phyloP scores from a whole-genome alignment of 2,113 vertebrate genomes.

The Anoura caudifer region DNA sequence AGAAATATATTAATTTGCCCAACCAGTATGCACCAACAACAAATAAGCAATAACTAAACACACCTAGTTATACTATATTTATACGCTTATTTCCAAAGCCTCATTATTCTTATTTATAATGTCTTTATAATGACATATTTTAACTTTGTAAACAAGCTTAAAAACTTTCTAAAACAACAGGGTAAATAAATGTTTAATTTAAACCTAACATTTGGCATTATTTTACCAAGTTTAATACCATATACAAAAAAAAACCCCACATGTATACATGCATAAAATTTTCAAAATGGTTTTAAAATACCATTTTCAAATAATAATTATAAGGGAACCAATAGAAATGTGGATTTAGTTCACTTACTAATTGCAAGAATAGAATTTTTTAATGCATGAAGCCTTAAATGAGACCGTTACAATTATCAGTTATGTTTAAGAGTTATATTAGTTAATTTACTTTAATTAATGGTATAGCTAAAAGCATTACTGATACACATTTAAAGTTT shows the following conservation, averaged over 20 bases:
- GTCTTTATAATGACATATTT: not conserved
- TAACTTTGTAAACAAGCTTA: slow-evolving; percentile 25
- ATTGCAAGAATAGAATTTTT: not conserved
- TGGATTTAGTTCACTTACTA: slow-evolving; percentile 1
- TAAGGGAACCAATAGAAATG: not conserved
- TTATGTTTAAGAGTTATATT: not conserved
- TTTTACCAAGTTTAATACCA: slow-evolving; percentile 27
- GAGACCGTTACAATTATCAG: not conserved
- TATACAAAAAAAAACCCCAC: not conserved
- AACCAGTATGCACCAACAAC: not conserved
- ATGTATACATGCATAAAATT: not conserved
- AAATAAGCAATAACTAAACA: not conserved
- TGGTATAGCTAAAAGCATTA: not conserved
- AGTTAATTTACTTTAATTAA: slow-evolving; percentile 18
- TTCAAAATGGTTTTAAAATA: slow-evolving; percentile 53
- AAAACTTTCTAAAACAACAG: not conserved
- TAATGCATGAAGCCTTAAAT: not conserved
- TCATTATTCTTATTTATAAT: slow-evolving; percentile 17
- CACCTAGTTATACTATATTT: not conserved
- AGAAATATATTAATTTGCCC: not conserved
- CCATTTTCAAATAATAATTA: not conserved
- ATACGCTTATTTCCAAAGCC: not conserved
- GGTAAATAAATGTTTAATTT: slow-evolving; percentile 15
- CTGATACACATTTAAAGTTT: not conserved
- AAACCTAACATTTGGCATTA: slow-evolving; percentile 8